phyloP scores from a whole-genome alignment of 2,113 vertebrate genomes.

The Coptodon rendalli region DNA sequence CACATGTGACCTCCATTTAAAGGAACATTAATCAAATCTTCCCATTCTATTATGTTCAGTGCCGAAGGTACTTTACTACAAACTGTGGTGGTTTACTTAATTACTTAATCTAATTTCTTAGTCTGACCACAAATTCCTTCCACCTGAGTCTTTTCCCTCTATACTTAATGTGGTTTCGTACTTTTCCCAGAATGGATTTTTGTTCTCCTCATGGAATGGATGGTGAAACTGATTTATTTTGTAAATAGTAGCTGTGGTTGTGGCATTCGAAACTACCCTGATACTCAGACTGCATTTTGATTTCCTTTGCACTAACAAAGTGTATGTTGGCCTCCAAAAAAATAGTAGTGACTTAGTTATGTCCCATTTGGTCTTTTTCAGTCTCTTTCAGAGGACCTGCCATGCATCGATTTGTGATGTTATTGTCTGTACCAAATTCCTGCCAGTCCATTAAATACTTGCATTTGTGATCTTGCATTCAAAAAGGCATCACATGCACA shows the following conservation, averaged over 20 bases:
- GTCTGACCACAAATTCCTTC: neutral
- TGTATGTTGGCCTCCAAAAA: neutral
- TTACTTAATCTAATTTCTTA: neutral
- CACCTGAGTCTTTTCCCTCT: neutral
- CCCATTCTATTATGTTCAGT: neutral
- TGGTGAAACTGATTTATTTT: neutral
- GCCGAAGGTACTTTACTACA: neutral
- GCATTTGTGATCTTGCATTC: neutral
- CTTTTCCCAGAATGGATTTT: neutral
- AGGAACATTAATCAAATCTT: conserved; percentile 13
- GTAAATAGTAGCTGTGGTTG: neutral
- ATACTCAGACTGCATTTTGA: neutral
- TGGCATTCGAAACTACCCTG: neutral
- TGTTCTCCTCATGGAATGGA: neutral
- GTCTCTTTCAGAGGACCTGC: neutral
- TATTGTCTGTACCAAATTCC: neutral
- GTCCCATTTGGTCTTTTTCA: rapidly evolving
- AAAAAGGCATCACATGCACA: rapidly evolving
- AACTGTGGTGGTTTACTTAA: neutral
- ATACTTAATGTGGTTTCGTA: neutral
- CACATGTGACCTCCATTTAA: conserved; percentile 1
- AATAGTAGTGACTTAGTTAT: neutral
- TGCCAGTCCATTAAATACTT: neutral
- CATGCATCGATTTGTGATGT: neutral
- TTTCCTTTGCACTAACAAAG: neutral